Base-by-base conservation (phyloP, 92 coral and sea anemone species). In the Porites rus region DNA sequence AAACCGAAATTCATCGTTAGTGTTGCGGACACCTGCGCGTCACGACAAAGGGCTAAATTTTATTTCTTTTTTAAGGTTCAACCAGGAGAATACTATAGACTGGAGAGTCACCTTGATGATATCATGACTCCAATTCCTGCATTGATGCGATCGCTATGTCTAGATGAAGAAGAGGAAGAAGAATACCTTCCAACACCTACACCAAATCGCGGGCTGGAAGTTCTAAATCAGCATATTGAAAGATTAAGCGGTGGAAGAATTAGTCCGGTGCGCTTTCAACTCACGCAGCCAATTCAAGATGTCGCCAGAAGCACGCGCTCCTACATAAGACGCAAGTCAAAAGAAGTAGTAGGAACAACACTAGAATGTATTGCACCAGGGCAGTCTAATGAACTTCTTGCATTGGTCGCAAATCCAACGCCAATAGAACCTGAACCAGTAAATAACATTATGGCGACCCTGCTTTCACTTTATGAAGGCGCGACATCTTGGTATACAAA, bases 341-440 rank as follows among this genome's bases (percentile, higher is more conserved):
- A 70, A 19, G 84, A 88, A 69, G 84, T 75, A n/a, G 78, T 75
- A 9, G 59, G 18, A 65, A 58, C 88, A 69, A 54, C 84, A 12
- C 74, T 88, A 52, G 80, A 82, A 58, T 88, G 92, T 50, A 82
- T 88, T 66, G 92, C 92, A 20, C 92, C 88, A 6, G 85, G 88
- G 10, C 92, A 88, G 28, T 77, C 84, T n/a, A 10, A 11, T 1
- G 88, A 88, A 75, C 66, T 88, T 6, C 80, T 88, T 28, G 17
- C 14, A 10, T 62, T 77, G 16, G n/a, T 88, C 22, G 76, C 84
- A 2, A 3, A 62, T 14, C 13, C 74, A 17, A 69, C 82, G 58
- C n/a, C 69, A 17, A 31, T 11, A 54, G 84, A 76, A 13, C 20
- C 12, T 19, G 52, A 31, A n/a, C 54, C 74, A 3, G 92, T 69